Conservation (phyloP, 2,113 vertebrate genomes). For the Cepphus grylle region DNA sequence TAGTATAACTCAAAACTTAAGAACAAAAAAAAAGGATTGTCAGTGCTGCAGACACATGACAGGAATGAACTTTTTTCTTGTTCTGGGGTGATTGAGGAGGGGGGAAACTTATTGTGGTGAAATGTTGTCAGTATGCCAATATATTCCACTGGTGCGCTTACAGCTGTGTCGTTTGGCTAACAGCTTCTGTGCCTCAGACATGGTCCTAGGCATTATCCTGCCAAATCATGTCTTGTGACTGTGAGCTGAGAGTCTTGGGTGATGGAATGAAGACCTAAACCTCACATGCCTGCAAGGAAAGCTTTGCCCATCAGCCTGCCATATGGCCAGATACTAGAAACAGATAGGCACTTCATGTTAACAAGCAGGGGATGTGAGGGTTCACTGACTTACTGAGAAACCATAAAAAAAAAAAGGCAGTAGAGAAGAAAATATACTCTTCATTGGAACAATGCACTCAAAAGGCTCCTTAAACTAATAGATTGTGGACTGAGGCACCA, state of each 20-base stretch:
- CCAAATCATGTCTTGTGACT: accelerated
- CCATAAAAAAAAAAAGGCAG: neutral
- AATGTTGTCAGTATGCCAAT: neutral
- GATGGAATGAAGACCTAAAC: neutral
- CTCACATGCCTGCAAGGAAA: neutral
- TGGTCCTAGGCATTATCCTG: accelerated
- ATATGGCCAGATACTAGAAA: neutral
- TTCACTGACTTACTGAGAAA: neutral
- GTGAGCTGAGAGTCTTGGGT: accelerated
- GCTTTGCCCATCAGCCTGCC: neutral
- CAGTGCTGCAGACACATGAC: neutral
- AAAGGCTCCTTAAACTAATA: neutral
- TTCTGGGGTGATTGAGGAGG: neutral
- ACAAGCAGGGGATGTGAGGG: neutral
- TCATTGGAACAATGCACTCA: neutral
- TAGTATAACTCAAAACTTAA: neutral
- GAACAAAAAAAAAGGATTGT: neutral
- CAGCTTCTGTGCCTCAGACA: neutral
- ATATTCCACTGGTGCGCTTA: neutral
- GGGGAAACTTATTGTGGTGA: neutral
- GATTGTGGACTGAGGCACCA: neutral
- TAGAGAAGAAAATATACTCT: neutral
- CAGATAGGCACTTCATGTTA: neutral
- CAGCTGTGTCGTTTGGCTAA: neutral
- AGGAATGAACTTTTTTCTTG: neutral